These are phyloP conservation scores for Stratiomys singularior DNA, from an alignment of 2,888 invertebrate genomes.

Conservation along the genomic window DNA sequence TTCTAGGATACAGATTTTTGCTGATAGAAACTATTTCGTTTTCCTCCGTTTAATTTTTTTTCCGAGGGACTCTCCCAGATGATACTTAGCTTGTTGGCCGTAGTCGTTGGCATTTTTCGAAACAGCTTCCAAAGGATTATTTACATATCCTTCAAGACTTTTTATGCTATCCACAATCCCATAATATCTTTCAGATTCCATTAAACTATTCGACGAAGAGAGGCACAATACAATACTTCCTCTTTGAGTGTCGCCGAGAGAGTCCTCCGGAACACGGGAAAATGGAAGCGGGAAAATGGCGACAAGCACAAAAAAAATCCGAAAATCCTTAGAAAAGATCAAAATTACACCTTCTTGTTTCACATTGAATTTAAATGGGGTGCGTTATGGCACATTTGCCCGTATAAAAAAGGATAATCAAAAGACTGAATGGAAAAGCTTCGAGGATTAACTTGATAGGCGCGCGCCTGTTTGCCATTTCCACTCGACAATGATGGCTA, in stretches of 20 bases:
- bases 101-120: background rate
- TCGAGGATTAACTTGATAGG: constrained; percentile 13
- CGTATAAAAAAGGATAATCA: constrained; percentile 24
- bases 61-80: no score
- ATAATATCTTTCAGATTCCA: constrained; percentile 18
- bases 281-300: background rate
- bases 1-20: background rate
- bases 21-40: constrained; percentile 5
- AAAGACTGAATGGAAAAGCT: constrained; percentile 14
- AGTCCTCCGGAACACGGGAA: background rate
- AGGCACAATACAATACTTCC: constrained; percentile 13
- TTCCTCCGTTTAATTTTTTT: background rate
- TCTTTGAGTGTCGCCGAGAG: background rate
- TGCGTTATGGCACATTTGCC: constrained; percentile 36
- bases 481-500: background rate
- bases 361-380: constrained; percentile 35
- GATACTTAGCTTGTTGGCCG: background rate
- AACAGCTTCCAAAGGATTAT: constrained; percentile 9
- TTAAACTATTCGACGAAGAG: constrained; percentile 5
- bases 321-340: background rate
- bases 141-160: background rate
- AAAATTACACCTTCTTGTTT: constrained; percentile 33
- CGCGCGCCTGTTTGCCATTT: background rate
- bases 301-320: no score
- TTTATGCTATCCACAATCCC: constrained; percentile 22